Evolutionary conservation across 2,113 vertebrate genomes (phyloP).

Genomic region (Boulengeromyrus knoepffleri): DNA sequence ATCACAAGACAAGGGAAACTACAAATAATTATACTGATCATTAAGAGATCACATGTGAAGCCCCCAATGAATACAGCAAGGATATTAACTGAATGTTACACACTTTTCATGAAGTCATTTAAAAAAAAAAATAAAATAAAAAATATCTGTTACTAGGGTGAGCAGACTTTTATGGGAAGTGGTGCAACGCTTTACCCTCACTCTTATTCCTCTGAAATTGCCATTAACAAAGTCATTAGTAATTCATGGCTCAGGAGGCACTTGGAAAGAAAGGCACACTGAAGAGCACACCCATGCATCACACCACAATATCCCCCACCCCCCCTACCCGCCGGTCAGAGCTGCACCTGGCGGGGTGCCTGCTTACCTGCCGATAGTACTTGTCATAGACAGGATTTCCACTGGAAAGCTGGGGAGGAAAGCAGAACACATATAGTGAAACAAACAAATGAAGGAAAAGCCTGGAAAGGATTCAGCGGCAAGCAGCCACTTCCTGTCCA

Average conservation of each 20-base stretch:
- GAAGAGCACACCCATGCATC: slow-evolving; percentile 34
- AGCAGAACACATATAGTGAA: slow-evolving; percentile 7
- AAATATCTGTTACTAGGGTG: background rate
- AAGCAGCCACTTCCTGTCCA: background rate
- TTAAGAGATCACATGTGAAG: background rate
- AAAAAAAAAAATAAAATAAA: background rate
- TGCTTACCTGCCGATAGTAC: slow-evolving; percentile 69
- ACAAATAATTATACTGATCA: background rate
- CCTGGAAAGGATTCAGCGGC: background rate
- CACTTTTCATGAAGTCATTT: background rate
- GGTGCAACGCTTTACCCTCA: slow-evolving; percentile 4
- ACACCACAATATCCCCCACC: background rate
- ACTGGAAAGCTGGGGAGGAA: slow-evolving; percentile 78
- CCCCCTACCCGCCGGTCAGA: background rate
- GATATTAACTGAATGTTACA: background rate
- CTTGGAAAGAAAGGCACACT: background rate
- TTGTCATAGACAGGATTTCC: slow-evolving; percentile 27
- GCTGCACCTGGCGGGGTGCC: background rate
- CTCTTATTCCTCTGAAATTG: slow-evolving; percentile 27
- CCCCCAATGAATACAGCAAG: background rate
- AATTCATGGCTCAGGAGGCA: slow-evolving; percentile 49
- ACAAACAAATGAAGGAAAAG: slow-evolving; percentile 4
- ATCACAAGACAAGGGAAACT: background rate
- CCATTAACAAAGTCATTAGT: slow-evolving; percentile 47
- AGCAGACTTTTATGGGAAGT: background rate